A percentile compares a stretch with the other conserved stretches of the same genome.
phyloP scores from a whole-genome alignment of 2,797 vertebrate genomes.

The Avahi laniger region DNA sequence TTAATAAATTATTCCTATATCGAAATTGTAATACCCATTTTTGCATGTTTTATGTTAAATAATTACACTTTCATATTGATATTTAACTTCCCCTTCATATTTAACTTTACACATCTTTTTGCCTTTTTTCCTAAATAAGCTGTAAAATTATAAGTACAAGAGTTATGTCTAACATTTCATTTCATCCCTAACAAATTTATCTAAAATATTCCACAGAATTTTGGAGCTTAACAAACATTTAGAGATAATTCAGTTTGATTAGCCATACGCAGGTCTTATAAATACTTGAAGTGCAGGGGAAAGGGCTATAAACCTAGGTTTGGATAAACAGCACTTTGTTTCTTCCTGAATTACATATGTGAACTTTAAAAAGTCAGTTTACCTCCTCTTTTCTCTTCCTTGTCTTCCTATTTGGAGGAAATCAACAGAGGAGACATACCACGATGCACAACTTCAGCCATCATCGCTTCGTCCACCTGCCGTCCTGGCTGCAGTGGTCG shows the following conservation, averaged over 20 bases:
- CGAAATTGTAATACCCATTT: not conserved
- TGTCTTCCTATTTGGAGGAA: not conserved
- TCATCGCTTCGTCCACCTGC: not conserved
- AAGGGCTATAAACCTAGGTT: not conserved
- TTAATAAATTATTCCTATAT: not conserved
- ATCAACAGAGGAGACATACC: not conserved
- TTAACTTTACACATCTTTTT: not conserved
- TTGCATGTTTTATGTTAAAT: not conserved
- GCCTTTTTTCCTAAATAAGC: not conserved
- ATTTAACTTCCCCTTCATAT: not conserved
- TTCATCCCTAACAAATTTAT: not conserved
- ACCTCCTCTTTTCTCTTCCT: not conserved
- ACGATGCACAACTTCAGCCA: too few species aligned
- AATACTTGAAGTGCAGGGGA: not conserved
- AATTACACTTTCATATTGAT: not conserved
- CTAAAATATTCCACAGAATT: not conserved
- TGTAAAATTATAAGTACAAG: not conserved
- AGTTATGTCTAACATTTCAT: not conserved
- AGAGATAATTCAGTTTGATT: not conserved
- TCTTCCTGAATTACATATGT: not conserved
- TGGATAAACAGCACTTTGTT: not conserved
- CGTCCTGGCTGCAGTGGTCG: fast-evolving
- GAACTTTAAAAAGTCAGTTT: not conserved
- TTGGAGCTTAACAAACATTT: not conserved
- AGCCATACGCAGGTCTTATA: not conserved